Percentiles rank a stretch among this genome's conserved stretches.
Evolutionary conservation across 2,888 invertebrate genomes (phyloP).

Genomic region (Pelosia muscerda): DNA sequence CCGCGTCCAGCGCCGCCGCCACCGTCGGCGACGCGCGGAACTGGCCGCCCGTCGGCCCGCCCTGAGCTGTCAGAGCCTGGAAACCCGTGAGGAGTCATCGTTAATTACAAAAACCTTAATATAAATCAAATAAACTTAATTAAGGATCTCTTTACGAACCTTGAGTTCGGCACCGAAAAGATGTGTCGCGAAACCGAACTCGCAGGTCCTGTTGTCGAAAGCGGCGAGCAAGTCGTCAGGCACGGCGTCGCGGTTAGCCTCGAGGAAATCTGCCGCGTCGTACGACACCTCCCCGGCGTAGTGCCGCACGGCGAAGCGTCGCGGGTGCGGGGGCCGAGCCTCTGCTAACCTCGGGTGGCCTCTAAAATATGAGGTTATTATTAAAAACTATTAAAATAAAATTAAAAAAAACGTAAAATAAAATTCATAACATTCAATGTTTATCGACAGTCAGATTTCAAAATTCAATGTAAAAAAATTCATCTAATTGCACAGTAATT

Average conservation of each 20-base stretch:
- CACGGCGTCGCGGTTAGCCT: slow-evolving; percentile 96
- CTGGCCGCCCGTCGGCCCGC: slow-evolving; percentile 83
- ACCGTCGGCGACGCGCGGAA: slow-evolving; percentile 97
- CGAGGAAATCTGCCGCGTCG: slow-evolving; percentile 95
- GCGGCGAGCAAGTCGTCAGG: slow-evolving; percentile 97
- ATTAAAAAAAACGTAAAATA: too few relatives aligned
- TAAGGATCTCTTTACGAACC: slow-evolving; percentile 48
- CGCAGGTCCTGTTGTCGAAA: slow-evolving; percentile 96
- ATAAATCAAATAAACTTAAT: background rate
- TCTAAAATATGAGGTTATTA: slow-evolving; percentile 71
- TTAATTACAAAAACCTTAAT: background rate
- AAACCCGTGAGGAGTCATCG: background rate
- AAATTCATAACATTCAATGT: too few relatives aligned
- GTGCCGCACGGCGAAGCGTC: slow-evolving; percentile 96
- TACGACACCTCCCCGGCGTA: slow-evolving; percentile 92
- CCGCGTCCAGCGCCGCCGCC: slow-evolving; percentile 91
- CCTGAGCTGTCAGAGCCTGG: slow-evolving; percentile 86
- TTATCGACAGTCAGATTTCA: too few relatives aligned
- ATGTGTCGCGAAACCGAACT: slow-evolving; percentile 98
- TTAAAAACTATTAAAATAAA: background rate
- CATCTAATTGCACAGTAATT: too few relatives aligned
- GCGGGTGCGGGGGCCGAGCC: slow-evolving; percentile 91
- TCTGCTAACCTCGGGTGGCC: slow-evolving; percentile 94
- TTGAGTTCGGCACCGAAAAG: slow-evolving; percentile 97
- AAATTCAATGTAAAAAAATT: too few relatives aligned